These are phyloP conservation scores for Cervus canadensis DNA, from an alignment of 2,113 vertebrate species.

Conservation along the genomic window DNA sequence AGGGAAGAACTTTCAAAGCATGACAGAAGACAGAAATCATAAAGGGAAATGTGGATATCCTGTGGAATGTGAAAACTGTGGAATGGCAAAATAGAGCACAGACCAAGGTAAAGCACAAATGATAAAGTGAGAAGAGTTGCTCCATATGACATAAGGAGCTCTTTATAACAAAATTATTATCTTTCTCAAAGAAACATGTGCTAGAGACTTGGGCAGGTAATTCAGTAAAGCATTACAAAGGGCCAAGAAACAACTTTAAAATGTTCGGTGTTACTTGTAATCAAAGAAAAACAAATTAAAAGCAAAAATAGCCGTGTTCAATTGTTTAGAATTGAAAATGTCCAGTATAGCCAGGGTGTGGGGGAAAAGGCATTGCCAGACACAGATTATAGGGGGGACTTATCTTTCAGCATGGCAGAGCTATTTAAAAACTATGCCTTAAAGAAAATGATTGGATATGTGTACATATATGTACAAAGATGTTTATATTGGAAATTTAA, in stretches of 20 bases:
- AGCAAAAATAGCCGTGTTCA: not conserved
- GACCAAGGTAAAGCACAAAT: not conserved
- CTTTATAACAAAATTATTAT: not conserved
- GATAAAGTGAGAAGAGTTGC: not conserved
- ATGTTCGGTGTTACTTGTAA: not conserved
- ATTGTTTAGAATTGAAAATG: not conserved
- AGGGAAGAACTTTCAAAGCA: not conserved
- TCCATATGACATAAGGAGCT: not conserved
- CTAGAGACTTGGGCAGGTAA: not conserved
- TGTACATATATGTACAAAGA: not conserved
- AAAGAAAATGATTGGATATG: not conserved
- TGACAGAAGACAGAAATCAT: not conserved
- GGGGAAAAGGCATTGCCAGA: not conserved
- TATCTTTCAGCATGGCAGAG: not conserved
- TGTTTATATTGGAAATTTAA: constrained; percentile 16
- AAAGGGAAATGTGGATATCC: not conserved
- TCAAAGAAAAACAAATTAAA: not conserved
- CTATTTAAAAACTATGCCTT: not conserved
- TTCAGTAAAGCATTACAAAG: not conserved
- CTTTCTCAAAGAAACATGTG: not conserved
- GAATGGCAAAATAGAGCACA: not conserved
- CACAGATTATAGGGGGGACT: not conserved
- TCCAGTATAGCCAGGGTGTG: not conserved
- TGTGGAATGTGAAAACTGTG: not conserved
- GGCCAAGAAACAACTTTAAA: not conserved